Evolutionary conservation across 2,113 vertebrate species (phyloP), one percentile per base, ranked within the genome.

Genomic region (Chlorodrepanis virens): DNA sequence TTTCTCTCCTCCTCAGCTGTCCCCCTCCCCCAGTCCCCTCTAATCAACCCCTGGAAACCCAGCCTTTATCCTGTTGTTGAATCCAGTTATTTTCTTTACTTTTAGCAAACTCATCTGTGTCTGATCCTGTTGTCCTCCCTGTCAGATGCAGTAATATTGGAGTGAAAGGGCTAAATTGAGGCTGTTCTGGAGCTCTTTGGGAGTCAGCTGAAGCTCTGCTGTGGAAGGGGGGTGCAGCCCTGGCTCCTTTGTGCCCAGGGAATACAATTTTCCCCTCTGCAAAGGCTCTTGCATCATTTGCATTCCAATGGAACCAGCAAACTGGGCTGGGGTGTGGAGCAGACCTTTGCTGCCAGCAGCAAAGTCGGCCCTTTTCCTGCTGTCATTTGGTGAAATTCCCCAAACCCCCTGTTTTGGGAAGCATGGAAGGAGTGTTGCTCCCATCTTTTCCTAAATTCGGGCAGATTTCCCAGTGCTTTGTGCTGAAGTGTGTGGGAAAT

Each of bases 1-100:
- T 97, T 95, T 94, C 78, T 95, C 56, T 94, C 68, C 64, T 77
- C 59, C 95, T 75, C 93, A 44, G 89, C 96, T 87, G 56, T 16
- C 86, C 87, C 95, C 94, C 87, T 97, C 90, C 81, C 92, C 96
- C 91, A 87, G 91, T 56, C 90, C 94, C 90, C 72, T 56, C 94
- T 78, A 49, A 90, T 88, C 56, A 90, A 72, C 67, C 87, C 42
- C 39, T 67, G 54, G 53, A 85, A 31, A 47, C 82, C 67, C 40
- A 85, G 42, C 83, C 87, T 93, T 94, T 76, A 77, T 80, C 93
- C 83, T 76, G 24, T 59, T 87, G 75, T 76, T 83, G 68, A 85
- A 85, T 90, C 68, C 70, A 81, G 85, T 93, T 97, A 90, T 90
- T 95, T 90, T 50, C 91, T 87, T 93, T 87, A 89, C 84, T 96